Base-by-base conservation (phyloP, 64 coral and sea anemone species). In the Stichodactyla mertensii region DNA sequence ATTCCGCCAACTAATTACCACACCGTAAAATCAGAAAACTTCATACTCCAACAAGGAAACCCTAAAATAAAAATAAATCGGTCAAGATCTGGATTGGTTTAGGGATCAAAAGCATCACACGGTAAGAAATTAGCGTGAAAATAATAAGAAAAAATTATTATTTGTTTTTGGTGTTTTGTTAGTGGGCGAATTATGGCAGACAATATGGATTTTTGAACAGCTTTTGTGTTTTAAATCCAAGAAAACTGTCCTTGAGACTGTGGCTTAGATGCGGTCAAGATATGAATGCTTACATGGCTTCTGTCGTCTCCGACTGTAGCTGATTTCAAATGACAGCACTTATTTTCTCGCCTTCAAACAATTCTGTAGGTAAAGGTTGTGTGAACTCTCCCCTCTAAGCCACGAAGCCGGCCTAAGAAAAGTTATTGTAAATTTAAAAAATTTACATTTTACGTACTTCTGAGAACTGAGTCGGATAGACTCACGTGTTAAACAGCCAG, bases 211-310 rank as follows among this genome's bases (percentile, higher is more conserved):
- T 15, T 58, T 15, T 58, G n/a, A 69, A 69, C 64, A 69, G n/a
- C 69, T 31, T 74, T 74, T 23, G 12, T 27, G 69, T 26, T 74
- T 31, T 66, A 14, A 70, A 24, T n/a, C 10, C 10, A 11, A 74
- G 26, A 31, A 74, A 74, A 74, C 69, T 31, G 69, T 31, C 69
- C 26, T 13, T 8, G 69, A 74, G 24, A 74, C 69, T 28, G 69
- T 74, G 69, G 69, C 24, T 26, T 27, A 74, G 69, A 74, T 74
- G 69, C 24, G 69, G 69, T 74, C 2, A 74, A 74, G 69, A 74
- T 31, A 74, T 31, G 27, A 74, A 74, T 74, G 69, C 69, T 58
- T 45, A 45, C 19, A 66, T 22, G 62, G 59, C 6, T 66, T 66
- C 19, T 66, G 62, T 10, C 69, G 22, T 74, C 56, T n/a, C 24